phyloP scores from a whole-genome alignment of 2,888 invertebrate species.

The Papilio demoleus region DNA sequence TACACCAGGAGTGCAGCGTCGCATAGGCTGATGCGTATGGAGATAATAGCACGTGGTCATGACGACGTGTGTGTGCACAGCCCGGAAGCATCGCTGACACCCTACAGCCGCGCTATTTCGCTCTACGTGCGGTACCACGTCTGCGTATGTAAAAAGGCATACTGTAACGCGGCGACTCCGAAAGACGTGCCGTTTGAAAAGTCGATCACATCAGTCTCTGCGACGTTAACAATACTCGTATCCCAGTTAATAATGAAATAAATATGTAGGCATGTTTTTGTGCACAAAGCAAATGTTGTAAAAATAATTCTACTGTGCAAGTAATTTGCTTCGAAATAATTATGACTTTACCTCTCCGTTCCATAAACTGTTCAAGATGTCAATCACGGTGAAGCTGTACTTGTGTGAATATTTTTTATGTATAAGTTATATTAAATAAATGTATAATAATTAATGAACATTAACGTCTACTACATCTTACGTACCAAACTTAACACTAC shows the following conservation, averaged over 20 bases:
- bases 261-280: neutral
- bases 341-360: too few relatives aligned
- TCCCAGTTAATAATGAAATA: neutral
- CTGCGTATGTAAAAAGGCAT: conserved; percentile 48
- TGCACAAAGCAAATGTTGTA: too few relatives aligned
- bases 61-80: conserved; percentile 46
- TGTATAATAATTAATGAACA: too few relatives aligned
- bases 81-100: conserved; percentile 48
- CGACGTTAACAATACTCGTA: neutral
- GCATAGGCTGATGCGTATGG: conserved; percentile 44
- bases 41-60: conserved; percentile 39
- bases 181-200: conserved; percentile 23
- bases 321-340: too few relatives aligned
- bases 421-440: too few relatives aligned
- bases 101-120: conserved; percentile 47
- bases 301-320: too few relatives aligned
- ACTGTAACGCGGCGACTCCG: conserved; percentile 45
- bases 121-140: conserved; percentile 51
- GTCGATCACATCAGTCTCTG: neutral
- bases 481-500: too few relatives aligned
- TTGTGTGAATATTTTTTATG: too few relatives aligned
- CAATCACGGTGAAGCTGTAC: too few relatives aligned
- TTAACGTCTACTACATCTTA: too few relatives aligned
- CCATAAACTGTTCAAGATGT: too few relatives aligned
- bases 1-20: conserved; percentile 37